These are phyloP conservation scores for Bradypus variegatus DNA, from an alignment of 2,797 vertebrate genomes.

Conservation along the genomic window DNA sequence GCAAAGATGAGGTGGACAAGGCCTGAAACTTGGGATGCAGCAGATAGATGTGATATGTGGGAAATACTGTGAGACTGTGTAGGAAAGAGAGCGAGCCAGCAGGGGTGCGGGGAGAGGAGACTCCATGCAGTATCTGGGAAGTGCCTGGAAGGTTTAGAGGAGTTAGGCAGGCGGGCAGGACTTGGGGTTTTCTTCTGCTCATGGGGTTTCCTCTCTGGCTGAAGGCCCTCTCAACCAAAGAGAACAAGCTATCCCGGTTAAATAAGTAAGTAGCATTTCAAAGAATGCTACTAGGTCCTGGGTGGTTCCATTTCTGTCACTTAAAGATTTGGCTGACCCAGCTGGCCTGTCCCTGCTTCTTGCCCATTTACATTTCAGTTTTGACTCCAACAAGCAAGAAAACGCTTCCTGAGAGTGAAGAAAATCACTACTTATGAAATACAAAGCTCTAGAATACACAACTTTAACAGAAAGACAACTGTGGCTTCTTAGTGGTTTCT, in stretches of 20 bases:
- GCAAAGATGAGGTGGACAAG: not conserved
- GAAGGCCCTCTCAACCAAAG: not conserved
- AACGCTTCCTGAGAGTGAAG: not conserved
- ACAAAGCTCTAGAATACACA: not conserved
- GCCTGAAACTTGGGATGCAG: not conserved
- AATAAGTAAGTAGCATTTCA: not conserved
- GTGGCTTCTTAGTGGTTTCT: not conserved
- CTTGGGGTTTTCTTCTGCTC: not conserved
- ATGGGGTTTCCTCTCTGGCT: not conserved
- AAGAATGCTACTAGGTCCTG: not conserved
- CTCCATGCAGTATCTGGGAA: not conserved
- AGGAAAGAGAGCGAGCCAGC: not conserved
- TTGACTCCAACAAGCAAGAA: not conserved
- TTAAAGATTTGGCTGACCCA: not conserved
- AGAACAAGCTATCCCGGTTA: not conserved
- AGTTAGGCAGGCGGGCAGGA: not conserved
- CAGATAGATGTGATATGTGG: not conserved
- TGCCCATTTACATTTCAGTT: not conserved
- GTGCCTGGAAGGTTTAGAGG: not conserved
- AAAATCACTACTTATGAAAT: not conserved
- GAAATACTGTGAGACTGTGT: no score
- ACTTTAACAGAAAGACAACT: not conserved
- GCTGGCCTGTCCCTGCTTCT: not conserved
- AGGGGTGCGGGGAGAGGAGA: not conserved
- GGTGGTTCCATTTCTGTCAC: not conserved